phyloP scores from a whole-genome alignment of 2,888 invertebrate species.

The Myopa tessellatipennis region DNA sequence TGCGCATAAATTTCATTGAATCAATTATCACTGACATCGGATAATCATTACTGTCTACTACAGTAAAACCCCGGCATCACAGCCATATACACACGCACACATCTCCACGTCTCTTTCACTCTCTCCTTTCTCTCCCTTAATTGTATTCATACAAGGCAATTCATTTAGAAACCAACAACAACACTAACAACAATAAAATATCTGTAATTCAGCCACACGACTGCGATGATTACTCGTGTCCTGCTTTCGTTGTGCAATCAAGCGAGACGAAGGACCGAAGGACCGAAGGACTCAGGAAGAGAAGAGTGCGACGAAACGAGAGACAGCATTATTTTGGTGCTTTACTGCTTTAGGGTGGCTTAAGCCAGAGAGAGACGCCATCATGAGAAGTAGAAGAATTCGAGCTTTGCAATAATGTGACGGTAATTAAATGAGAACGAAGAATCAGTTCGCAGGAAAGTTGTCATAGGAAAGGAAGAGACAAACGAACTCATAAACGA shows the following conservation, averaged over 20 bases:
- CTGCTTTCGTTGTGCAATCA: conserved; percentile 59
- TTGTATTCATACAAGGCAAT: no score
- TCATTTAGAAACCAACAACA: neutral
- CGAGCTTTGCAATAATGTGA: conserved; percentile 37
- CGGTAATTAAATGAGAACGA: conserved; percentile 20
- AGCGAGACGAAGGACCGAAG: conserved; percentile 52
- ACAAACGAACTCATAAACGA: no score
- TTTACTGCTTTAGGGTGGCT: no score
- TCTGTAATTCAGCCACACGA: conserved; percentile 21
- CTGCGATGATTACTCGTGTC: conserved; percentile 9
- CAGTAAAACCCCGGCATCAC: conserved; percentile 42
- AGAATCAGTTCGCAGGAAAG: neutral
- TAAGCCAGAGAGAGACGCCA: no score
- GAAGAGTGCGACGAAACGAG: neutral
- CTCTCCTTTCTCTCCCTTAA: no score
- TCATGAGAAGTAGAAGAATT: conserved; percentile 21
- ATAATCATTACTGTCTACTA: conserved; percentile 55
- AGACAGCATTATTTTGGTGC: neutral
- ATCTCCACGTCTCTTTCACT: neutral
- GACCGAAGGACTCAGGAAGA: conserved; percentile 15
- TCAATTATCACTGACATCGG: conserved; percentile 43
- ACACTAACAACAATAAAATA: neutral
- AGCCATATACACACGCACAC: conserved; percentile 14
- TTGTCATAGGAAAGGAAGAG: conserved; percentile 12
- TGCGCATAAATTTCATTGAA: conserved; percentile 41